Evolutionary conservation across 1,140 invertebrate genomes (phyloP), one percentile per base, ranked within the genome.

Genomic region (Whitmania pigra): DNA sequence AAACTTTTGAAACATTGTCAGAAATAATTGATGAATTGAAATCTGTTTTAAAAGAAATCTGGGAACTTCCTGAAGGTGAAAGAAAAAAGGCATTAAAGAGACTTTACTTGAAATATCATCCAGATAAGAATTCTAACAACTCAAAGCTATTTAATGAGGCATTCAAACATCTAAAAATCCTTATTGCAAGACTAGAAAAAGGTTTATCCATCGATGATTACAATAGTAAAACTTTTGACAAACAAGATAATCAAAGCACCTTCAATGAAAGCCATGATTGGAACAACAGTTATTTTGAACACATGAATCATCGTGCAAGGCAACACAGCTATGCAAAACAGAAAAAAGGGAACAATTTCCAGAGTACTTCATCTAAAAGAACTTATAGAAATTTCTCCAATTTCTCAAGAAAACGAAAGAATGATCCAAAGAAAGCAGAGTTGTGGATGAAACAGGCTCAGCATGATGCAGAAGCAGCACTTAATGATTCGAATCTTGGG

Each of bases 81-180:
- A 20, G 72, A n/a, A 75, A 73, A 36, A 75, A 73, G 67, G 66
- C 40, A n/a, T 68, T 74, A 15, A 75, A 73, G 43, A 53, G 73
- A 60, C 20, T 73, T 9, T 22, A 73, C 29, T 29, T 75, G 17
- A 75, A 72, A 63, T 75, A 73, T 69, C 72, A 75, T 67, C 74
- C 74, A 49, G 72, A 75, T 53, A 75, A 73, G 63, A 71, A 75
- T 63, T 49, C 49, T 27, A 77, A 74, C 0, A 73, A 77, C 57
- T 74, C 77, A 76, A 63, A 75, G 11, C 71, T 78, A 31, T 75
- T 76, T 43, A 78, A 73, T 2, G 73, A 77, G 54, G 74, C 79
- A 6, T 78, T 75, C 29, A 74, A 80, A 63, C 74, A 76, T 54
- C 55, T 76, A 18, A 67, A 74, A 15, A 68, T 69, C 25, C 66